Conservation (phyloP, 2,888 invertebrate genomes). For the Andrena marginata region DNA sequence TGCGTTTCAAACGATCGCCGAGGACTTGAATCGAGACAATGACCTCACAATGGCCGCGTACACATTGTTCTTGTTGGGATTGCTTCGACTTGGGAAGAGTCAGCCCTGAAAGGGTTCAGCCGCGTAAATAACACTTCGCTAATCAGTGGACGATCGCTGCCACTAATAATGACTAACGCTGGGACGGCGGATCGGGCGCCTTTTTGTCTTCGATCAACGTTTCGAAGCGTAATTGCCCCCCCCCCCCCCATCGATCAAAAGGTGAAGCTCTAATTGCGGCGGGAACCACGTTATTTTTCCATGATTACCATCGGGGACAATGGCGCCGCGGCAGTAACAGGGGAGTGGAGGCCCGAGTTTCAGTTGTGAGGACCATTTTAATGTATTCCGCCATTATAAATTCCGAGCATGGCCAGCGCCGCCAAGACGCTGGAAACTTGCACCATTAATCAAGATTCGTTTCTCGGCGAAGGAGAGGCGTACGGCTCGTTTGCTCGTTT, state of each 20-base stretch:
- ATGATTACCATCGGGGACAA: slow-evolving; percentile 47
- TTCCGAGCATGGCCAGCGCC: slow-evolving; percentile 72
- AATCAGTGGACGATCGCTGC: slow-evolving; percentile 10
- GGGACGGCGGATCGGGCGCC: background rate
- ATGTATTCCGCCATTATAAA: slow-evolving; percentile 81
- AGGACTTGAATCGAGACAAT: too few species aligned
- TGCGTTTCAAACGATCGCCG: too few species aligned
- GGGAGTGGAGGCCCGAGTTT: slow-evolving; percentile 12
- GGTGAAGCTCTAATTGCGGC: slow-evolving; percentile 57
- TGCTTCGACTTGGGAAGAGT: background rate
- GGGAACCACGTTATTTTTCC: slow-evolving; percentile 64
- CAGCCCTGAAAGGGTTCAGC: background rate
- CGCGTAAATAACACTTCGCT: slow-evolving; percentile 2
- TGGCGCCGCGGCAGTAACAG: background rate
- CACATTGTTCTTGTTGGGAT: background rate
- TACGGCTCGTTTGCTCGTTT: slow-evolving; percentile 30
- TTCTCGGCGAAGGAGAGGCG: slow-evolving; percentile 62
- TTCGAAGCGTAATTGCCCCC: slow-evolving; percentile 54
- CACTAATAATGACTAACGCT: slow-evolving; percentile 25
- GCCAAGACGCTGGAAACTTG: slow-evolving; percentile 77
- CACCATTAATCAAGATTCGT: slow-evolving; percentile 84
- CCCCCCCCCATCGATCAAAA: slow-evolving; percentile 62
- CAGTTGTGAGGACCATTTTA: slow-evolving; percentile 79
- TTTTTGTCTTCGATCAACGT: slow-evolving; percentile 43
- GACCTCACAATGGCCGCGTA: too few species aligned